phyloP scores from a whole-genome alignment of 92 coral and sea anemone species.

The Porites divaricata region DNA sequence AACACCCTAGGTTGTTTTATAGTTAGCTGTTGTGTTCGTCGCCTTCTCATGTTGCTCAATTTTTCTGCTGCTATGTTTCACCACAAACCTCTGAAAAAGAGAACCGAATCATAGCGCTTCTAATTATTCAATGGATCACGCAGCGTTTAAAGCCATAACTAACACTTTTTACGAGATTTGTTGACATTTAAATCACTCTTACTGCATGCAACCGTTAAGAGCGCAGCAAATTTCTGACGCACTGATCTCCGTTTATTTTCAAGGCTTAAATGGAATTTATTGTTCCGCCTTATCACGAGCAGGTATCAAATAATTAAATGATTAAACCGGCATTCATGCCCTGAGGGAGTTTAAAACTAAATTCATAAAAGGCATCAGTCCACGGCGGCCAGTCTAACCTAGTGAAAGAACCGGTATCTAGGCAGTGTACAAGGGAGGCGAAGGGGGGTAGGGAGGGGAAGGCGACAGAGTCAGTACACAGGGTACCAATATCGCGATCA shows the following conservation, averaged over 20 bases:
- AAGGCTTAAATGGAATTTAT: background rate
- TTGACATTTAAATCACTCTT: background rate
- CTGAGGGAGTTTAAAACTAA: background rate
- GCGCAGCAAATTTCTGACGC: background rate
- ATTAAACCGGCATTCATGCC: background rate
- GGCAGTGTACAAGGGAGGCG: background rate
- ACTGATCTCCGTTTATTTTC: background rate
- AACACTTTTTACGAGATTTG: background rate
- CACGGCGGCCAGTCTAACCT: too few relatives aligned
- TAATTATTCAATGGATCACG: constrained; percentile 12
- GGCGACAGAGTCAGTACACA: background rate
- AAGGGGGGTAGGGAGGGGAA: background rate
- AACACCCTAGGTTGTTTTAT: constrained; percentile 5
- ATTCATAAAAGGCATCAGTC: background rate
- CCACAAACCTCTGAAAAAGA: background rate
- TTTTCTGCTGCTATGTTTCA: background rate
- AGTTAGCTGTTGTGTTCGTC: constrained; percentile 8
- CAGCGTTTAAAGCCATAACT: background rate
- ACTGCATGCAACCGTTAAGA: background rate
- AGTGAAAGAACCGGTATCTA: background rate
- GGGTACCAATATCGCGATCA: background rate
- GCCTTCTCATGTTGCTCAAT: constrained; percentile 11
- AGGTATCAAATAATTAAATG: background rate
- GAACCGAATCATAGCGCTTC: background rate
- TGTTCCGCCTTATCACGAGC: constrained; percentile 1